These are phyloP conservation scores for Malurus cyaneus DNA, from an alignment of 2,113 vertebrate species.

Conservation along the genomic window DNA sequence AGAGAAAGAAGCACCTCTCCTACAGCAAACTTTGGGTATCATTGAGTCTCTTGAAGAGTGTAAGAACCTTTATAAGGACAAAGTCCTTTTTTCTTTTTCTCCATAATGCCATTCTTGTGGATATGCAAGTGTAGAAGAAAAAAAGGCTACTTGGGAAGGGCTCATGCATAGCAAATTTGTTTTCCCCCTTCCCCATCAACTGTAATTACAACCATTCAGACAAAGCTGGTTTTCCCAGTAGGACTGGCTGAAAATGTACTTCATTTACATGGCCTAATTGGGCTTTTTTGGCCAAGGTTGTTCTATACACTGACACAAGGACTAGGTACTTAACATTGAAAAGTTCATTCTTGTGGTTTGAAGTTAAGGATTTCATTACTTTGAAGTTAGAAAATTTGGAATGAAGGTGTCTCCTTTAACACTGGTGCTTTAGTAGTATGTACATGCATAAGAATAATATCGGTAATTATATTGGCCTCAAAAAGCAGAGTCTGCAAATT, in stretches of 20 bases:
- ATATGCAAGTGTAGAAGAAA: background rate
- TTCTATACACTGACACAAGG: constrained; percentile 37
- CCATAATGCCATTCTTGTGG: background rate
- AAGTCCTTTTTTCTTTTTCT: background rate
- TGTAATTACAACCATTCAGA: constrained; percentile 62
- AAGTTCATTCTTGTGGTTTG: constrained; percentile 45
- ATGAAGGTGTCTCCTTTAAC: constrained; percentile 32
- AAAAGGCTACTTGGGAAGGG: constrained; percentile 50
- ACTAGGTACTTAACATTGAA: constrained; percentile 47
- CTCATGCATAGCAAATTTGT: constrained; percentile 56
- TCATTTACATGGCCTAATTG: constrained; percentile 69
- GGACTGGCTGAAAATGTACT: constrained; percentile 37
- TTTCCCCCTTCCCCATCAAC: constrained; percentile 55
- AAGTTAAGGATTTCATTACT: constrained; percentile 55
- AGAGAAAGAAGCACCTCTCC: background rate
- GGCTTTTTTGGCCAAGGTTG: constrained; percentile 59
- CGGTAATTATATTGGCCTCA: background rate
- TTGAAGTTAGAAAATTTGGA: constrained; percentile 49
- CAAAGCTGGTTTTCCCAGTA: constrained; percentile 69
- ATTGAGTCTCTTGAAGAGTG: background rate
- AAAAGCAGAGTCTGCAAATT: constrained; percentile 26
- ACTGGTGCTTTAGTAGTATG: background rate
- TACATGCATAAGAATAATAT: constrained; percentile 34
- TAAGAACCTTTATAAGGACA: background rate
- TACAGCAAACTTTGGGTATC: background rate